Conservation (phyloP, 2,888 invertebrate genomes). For the Melieria crassipennis region DNA sequence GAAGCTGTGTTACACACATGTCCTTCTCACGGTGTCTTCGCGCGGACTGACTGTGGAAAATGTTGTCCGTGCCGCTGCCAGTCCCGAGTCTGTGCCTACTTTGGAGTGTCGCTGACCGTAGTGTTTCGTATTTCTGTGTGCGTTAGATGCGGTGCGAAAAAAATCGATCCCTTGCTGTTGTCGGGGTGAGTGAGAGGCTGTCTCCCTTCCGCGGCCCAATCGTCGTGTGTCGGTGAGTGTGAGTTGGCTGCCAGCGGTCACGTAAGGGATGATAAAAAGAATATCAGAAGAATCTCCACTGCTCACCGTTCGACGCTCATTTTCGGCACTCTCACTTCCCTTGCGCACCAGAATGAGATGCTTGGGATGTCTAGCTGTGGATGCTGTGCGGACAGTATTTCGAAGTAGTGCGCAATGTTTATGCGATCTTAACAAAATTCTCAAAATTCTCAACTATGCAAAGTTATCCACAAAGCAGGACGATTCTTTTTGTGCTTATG, state of each 20-base stretch:
- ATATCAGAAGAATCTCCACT: too few relatives aligned
- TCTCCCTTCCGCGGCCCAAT: conserved; percentile 28
- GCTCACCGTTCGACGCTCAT: too few relatives aligned
- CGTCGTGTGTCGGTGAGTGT: conserved; percentile 7
- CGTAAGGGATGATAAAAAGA: too few relatives aligned
- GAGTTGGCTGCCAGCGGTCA: not conserved
- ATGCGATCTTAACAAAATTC: too few relatives aligned
- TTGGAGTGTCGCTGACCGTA: conserved; percentile 40
- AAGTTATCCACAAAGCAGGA: too few relatives aligned
- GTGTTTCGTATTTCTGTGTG: conserved; percentile 33
- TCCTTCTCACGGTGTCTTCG: conserved; percentile 65
- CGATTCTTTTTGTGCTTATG: too few relatives aligned
- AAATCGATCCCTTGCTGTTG: conserved; percentile 43
- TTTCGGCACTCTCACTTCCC: too few relatives aligned
- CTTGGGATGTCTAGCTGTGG: too few relatives aligned
- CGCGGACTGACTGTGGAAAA: conserved; percentile 62
- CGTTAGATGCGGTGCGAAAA: conserved; percentile 26
- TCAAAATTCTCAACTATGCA: too few relatives aligned
- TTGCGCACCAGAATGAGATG: too few relatives aligned
- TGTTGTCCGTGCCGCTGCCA: conserved; percentile 52
- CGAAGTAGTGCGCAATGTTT: too few relatives aligned
- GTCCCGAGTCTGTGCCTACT: conserved; percentile 45
- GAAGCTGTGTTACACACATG: conserved; percentile 42
- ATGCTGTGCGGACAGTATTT: too few relatives aligned
- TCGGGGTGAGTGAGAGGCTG: conserved; percentile 25